Conservation (phyloP, 1,140 invertebrate species). For the Liolophura sinensis region DNA sequence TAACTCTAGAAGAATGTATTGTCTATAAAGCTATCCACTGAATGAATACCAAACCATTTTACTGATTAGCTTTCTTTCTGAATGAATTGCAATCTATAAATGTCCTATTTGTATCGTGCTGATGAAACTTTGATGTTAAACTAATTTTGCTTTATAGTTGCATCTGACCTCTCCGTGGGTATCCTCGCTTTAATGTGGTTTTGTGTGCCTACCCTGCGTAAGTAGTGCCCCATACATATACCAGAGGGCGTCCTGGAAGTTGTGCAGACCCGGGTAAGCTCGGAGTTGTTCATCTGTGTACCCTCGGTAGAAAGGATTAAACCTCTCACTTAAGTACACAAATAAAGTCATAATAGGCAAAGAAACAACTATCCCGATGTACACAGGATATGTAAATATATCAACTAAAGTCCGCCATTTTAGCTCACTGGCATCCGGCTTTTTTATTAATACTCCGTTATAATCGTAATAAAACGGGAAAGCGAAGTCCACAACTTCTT, state of each 20-base stretch:
- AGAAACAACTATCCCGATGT: neutral
- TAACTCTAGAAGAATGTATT: too few relatives aligned
- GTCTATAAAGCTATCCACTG: too few relatives aligned
- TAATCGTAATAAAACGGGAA: slow-evolving; percentile 37
- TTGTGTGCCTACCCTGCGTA: slow-evolving; percentile 31
- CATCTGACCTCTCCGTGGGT: too few relatives aligned
- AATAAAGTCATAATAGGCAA: too few relatives aligned
- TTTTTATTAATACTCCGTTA: slow-evolving; percentile 31
- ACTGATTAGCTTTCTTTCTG: too few relatives aligned
- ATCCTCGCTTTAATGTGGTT: neutral
- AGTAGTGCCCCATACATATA: slow-evolving; percentile 41
- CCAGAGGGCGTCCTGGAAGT: slow-evolving; percentile 36
- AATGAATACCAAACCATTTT: too few relatives aligned
- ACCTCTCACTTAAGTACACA: neutral
- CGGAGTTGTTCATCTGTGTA: neutral
- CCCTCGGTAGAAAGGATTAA: neutral
- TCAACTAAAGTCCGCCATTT: slow-evolving; percentile 41
- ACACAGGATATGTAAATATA: neutral
- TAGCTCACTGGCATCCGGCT: slow-evolving; percentile 30
- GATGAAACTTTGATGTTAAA: too few relatives aligned
- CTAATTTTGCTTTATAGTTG: too few relatives aligned
- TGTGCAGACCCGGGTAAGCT: slow-evolving; percentile 13
- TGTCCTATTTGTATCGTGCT: too few relatives aligned
- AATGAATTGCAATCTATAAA: too few relatives aligned
- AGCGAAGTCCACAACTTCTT: slow-evolving; percentile 41